Percentiles rank a stretch among this genome's conserved stretches.
These are phyloP conservation scores for Panagrolaimus sp. DNA, from an alignment of 1,140 invertebrate species.

Conservation along the genomic window DNA sequence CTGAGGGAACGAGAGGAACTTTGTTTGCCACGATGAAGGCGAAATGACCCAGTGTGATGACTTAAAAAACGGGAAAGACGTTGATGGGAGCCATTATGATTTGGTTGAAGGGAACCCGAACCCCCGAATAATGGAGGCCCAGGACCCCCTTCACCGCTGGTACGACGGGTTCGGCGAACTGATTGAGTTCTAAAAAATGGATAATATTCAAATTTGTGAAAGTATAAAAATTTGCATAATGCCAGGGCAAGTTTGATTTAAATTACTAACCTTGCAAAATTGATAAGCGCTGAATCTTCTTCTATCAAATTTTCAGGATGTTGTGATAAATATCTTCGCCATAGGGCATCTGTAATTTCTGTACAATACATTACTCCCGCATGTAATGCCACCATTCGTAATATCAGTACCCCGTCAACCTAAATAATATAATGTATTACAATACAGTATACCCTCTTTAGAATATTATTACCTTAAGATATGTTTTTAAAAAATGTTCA, in stretches of 20 bases:
- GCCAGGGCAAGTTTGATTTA: background rate
- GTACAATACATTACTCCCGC: conserved; percentile 60
- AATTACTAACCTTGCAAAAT: conserved; percentile 53
- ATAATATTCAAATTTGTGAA: conserved; percentile 14
- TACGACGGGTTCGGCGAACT: conserved; percentile 33
- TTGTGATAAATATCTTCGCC: conserved; percentile 57
- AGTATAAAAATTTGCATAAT: background rate
- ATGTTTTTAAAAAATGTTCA: conserved; percentile 57
- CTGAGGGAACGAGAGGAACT: conserved; percentile 23
- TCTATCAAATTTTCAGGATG: conserved; percentile 59
- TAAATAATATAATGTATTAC: conserved; percentile 21
- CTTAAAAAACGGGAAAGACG: conserved; percentile 51
- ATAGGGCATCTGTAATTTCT: conserved; percentile 58
- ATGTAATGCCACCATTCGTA: conserved; percentile 58
- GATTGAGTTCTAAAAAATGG: conserved; percentile 42
- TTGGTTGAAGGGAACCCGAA: conserved; percentile 38
- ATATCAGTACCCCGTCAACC: conserved; percentile 56
- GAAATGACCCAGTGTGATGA: conserved; percentile 44
- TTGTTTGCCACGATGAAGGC: conserved; percentile 34
- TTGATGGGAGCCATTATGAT: conserved; percentile 52
- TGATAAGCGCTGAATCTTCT: conserved; percentile 57
- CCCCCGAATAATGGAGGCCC: conserved; percentile 27
- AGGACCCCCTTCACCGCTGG: conserved; percentile 33
- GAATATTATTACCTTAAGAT: conserved; percentile 51
- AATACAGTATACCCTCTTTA: conserved; percentile 12